phyloP scores from a whole-genome alignment of 2,888 invertebrate genomes.

The Caenorhabditis zanzibari region DNA sequence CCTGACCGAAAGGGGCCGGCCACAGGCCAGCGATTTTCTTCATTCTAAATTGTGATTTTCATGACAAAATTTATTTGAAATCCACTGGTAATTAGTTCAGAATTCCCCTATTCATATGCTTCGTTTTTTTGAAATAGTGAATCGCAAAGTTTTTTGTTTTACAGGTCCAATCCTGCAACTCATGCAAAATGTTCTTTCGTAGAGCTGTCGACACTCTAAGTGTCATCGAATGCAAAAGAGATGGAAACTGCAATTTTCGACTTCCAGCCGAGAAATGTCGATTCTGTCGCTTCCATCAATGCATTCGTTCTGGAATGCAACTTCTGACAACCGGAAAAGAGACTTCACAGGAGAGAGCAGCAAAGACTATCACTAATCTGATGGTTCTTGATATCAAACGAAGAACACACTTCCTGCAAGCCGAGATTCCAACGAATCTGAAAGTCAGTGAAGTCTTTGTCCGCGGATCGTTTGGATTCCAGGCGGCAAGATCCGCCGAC shows the following conservation, averaged over 20 bases:
- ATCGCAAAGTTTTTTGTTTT: too few relatives aligned
- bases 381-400: not conserved
- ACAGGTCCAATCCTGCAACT: slow-evolving; percentile 26
- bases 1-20: too few relatives aligned
- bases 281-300: slow-evolving; percentile 27
- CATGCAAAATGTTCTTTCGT: slow-evolving; percentile 32
- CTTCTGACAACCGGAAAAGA: not conserved
- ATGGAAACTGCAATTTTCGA: not conserved
- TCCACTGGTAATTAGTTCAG: too few relatives aligned
- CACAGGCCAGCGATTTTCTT: too few relatives aligned
- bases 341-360: not conserved
- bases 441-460: slow-evolving; percentile 3
- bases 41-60: too few relatives aligned
- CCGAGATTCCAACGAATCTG: not conserved
- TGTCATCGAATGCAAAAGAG: not conserved
- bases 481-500: not conserved
- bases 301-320: slow-evolving; percentile 19
- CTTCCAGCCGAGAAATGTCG: not conserved
- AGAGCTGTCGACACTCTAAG: slow-evolving; percentile 1
- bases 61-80: too few relatives aligned
- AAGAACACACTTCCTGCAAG: not conserved
- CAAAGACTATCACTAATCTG: not conserved
- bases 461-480: not conserved
- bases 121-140: too few relatives aligned
- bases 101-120: too few relatives aligned